A percentile compares a stretch with the other conserved stretches of the same genome.
These are phyloP conservation scores for Aethina tumida DNA, from an alignment of 1,140 invertebrate genomes.

Conservation along the genomic window DNA sequence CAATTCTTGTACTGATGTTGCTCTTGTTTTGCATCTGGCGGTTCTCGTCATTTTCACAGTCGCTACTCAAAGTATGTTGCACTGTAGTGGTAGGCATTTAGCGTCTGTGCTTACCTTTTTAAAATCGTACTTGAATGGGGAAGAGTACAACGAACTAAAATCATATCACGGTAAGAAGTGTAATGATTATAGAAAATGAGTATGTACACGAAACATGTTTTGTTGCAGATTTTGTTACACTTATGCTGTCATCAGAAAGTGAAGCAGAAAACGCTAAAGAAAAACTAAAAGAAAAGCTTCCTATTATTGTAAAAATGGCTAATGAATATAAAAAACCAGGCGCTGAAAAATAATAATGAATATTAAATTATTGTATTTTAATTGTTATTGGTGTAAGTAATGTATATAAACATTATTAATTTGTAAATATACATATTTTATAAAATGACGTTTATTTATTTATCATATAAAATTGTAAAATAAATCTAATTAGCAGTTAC, in stretches of 20 bases:
- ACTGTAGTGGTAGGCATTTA: conserved; percentile 86
- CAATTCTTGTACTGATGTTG: conserved; percentile 60
- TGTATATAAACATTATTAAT: no score
- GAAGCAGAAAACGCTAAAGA: conserved; percentile 34
- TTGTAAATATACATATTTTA: no score
- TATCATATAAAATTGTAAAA: no score
- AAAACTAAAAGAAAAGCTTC: conserved; percentile 32
- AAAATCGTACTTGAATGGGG: conserved; percentile 52
- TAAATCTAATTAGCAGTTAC: no score
- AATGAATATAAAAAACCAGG: conserved; percentile 33
- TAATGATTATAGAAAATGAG: conserved; percentile 5
- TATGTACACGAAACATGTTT: conserved; percentile 11
- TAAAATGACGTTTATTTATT: no score
- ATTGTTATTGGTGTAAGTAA: no score
- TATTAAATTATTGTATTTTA: no score
- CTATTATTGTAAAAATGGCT: conserved; percentile 32
- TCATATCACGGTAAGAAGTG: conserved; percentile 62
- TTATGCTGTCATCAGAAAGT: conserved; percentile 25
- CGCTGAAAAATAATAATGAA: conserved; percentile 15
- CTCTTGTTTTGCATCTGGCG: conserved; percentile 73
- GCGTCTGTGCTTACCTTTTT: conserved; percentile 67
- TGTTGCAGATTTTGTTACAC: conserved; percentile 37
- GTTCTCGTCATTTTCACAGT: conserved; percentile 73
- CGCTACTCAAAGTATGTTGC: conserved; percentile 69
- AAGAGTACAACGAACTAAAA: conserved; percentile 51